Conservation (phyloP, 2,113 vertebrate genomes). For the Furnarius figulus region DNA sequence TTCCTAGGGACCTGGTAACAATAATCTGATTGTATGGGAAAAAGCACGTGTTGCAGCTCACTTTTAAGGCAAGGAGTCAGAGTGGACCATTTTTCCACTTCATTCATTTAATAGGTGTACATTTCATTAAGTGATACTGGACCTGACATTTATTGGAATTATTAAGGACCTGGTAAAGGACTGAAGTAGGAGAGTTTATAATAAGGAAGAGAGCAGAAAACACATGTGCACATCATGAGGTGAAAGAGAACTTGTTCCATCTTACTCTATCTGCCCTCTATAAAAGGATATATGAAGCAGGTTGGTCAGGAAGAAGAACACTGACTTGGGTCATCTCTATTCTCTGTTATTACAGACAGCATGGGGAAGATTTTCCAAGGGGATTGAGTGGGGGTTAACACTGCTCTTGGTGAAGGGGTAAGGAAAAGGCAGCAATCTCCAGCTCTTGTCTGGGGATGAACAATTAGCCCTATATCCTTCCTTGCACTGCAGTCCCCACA, state of each 20-base stretch:
- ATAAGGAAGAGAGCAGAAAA: neutral
- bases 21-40: neutral
- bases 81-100: neutral
- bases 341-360: neutral
- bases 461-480: neutral
- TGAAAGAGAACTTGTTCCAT: neutral
- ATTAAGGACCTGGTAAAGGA: neutral
- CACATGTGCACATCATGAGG: neutral
- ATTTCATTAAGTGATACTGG: slow-evolving; percentile 18
- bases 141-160: slow-evolving; percentile 26
- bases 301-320: neutral
- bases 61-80: neutral
- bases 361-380: neutral
- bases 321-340: no score
- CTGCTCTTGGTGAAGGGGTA: neutral
- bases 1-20: neutral
- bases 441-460: neutral
- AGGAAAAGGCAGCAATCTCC: neutral
- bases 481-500: neutral
- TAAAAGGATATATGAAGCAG: neutral
- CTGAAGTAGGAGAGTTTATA: neutral
- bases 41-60: neutral
- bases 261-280: neutral
- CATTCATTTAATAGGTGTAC: neutral
- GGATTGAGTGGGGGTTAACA: neutral